A percentile compares a stretch with the other conserved stretches of the same genome.
Evolutionary conservation across 1,140 invertebrate species (phyloP).

Genomic region (Aphidius ervi): DNA sequence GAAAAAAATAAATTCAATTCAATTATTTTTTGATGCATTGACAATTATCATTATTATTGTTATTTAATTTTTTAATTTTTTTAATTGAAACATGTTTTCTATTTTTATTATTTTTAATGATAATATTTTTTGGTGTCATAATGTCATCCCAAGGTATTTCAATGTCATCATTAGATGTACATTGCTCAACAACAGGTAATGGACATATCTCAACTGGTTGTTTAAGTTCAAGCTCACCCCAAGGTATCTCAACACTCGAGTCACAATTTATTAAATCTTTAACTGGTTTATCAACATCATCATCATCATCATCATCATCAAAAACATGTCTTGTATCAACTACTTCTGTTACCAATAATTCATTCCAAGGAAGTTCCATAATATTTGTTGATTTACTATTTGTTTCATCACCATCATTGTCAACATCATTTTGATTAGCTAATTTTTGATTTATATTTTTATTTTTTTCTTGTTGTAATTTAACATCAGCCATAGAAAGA

Average conservation of each 20-base stretch:
- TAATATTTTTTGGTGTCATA: constrained; percentile 34
- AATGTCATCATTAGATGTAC: constrained; percentile 26
- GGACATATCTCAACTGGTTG: constrained; percentile 29
- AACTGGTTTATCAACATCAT: neutral
- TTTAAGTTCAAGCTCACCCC: constrained; percentile 32
- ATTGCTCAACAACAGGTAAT: constrained; percentile 21
- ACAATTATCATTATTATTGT: too few relatives aligned
- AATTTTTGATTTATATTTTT: neutral
- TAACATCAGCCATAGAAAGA: constrained; percentile 27
- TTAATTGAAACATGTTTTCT: constrained; percentile 21
- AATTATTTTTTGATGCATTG: too few relatives aligned
- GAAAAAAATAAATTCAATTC: too few relatives aligned
- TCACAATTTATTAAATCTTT: constrained; percentile 23
- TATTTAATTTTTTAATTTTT: too few relatives aligned
- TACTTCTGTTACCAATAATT: constrained; percentile 31
- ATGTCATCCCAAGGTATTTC: constrained; percentile 44
- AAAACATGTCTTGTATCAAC: neutral
- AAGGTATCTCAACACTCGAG: constrained; percentile 37
- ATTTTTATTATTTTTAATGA: constrained; percentile 27
- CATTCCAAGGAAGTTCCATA: constrained; percentile 38
- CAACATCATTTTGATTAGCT: neutral
- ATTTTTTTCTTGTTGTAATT: constrained; percentile 25
- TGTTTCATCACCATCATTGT: neutral
- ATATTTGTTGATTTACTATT: constrained; percentile 22
- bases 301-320: too few relatives aligned